Base-by-base conservation (phyloP, 2,888 invertebrate genomes). In the Orthonevra nobilis region DNA sequence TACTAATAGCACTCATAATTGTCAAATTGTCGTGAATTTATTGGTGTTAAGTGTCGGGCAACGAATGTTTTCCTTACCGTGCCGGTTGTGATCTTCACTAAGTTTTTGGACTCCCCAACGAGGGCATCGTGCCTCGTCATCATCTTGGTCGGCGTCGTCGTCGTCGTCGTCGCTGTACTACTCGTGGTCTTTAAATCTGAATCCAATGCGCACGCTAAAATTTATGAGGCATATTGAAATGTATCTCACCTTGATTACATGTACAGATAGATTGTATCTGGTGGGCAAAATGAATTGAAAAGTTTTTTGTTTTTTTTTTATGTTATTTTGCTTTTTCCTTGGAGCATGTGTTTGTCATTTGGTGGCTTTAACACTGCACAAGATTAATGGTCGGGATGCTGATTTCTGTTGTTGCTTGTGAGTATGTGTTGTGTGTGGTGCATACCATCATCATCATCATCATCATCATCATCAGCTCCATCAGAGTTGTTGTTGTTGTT, bases 1-100 rank as follows among this genome's bases (percentile, higher is more conserved):
- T 86, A 87, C 86, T 87, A 87, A 86, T 87, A 87, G 87, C 84
- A 86, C 86, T 87, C 87, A 87, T 87, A 87, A 87, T 87, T 87
- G 87, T 87, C 87, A 87, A 87, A 87, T 87, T 87, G 79, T 77
- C 73, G 79, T 79, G 73, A 79, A 79, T 79, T 72, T 79, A 79
- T 79, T 72, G 77, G 64, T 77, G 77, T 77, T 66, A 77, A 64
- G 54, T 77, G 75, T 70, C 75, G 72, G 72, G 23, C 64, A 72
- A 26, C 36, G 36, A 72, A 66, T 54, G 36, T 23, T 20, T 63
- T 23, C 10, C 26, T 38, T 12, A 6, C 52, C 52, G 23, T 32
- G 44, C 19, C 46, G 72, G 77, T 72, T 77, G 64, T 77, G 77
- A 77, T 77, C 77, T 66, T 72, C 60, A 77, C 72, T 77, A 66